Conservation (phyloP, 2,113 vertebrate genomes). For the Rhinoderma darwinii region DNA sequence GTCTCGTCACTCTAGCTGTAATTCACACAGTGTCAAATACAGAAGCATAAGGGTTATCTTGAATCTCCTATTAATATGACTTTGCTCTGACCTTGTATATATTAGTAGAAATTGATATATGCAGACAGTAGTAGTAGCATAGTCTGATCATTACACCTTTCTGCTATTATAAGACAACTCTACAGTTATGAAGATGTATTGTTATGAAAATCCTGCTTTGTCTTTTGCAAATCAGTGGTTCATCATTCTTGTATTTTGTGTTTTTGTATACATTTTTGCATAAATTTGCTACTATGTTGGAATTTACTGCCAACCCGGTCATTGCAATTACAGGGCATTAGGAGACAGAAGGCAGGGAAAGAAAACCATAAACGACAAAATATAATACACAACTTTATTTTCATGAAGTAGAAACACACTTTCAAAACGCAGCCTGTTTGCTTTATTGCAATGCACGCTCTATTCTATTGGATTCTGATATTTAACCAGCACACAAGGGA, state of each 20-base stretch:
- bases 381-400: not conserved
- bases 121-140: conserved; percentile 8
- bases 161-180: not conserved
- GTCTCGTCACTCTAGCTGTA: conserved; percentile 4
- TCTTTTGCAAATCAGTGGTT: not conserved
- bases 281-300: not conserved
- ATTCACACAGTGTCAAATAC: conserved; percentile 15
- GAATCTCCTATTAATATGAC: conserved; percentile 35
- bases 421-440: not conserved
- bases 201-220: not conserved
- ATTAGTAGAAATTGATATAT: conserved; percentile 31
- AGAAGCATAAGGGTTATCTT: conserved; percentile 23
- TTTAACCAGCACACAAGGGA: too few species aligned
- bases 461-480: too few species aligned
- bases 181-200: conserved; percentile 3
- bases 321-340: not conserved
- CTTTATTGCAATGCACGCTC: not conserved
- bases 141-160: not conserved
- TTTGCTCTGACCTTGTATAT: conserved; percentile 19
- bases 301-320: not conserved
- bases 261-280: not conserved
- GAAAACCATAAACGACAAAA: not conserved
- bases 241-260: not conserved
- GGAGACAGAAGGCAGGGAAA: not conserved
- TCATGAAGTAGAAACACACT: not conserved